phyloP scores from a whole-genome alignment of 2,888 invertebrate species.

The Nomada hirtipes region DNA sequence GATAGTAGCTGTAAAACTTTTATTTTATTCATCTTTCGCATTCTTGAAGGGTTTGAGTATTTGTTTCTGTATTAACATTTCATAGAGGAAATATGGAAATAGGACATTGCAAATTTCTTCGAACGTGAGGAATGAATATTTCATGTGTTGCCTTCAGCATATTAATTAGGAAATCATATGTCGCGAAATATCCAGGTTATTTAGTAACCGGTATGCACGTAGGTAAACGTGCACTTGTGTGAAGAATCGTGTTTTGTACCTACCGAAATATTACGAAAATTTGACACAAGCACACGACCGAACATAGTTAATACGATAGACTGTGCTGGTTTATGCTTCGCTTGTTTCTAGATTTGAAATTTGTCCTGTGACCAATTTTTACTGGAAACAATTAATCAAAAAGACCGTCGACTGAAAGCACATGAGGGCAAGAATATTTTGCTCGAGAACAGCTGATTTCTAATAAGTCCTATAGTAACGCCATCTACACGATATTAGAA shows the following conservation, averaged over 20 bases:
- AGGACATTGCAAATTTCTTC: constrained; percentile 1
- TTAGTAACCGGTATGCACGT: neutral
- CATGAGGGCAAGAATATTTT: neutral
- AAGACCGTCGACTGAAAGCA: neutral
- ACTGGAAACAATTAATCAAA: neutral
- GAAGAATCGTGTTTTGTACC: constrained; percentile 62
- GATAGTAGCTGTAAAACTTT: constrained; percentile 83
- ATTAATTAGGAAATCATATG: constrained; percentile 13
- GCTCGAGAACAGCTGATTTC: constrained; percentile 36
- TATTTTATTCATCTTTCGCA: constrained; percentile 77
- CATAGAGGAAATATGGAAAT: neutral
- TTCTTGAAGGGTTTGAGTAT: constrained; percentile 34
- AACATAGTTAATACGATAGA: constrained; percentile 73
- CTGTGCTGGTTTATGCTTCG: constrained; percentile 16
- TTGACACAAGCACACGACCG: constrained; percentile 72
- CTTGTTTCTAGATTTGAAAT: constrained; percentile 32
- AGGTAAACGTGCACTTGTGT: constrained; percentile 5
- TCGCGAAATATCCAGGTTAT: constrained; percentile 11
- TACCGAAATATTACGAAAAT: constrained; percentile 80
- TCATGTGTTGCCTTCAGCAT: constrained; percentile 3
- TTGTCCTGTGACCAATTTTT: constrained; percentile 25
- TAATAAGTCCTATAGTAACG: neutral
- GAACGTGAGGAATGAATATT: constrained; percentile 1
- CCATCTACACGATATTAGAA: neutral
- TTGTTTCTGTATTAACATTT: constrained; percentile 22